phyloP scores from a whole-genome alignment of 2,888 invertebrate genomes.

The Amphipoea oculea region DNA sequence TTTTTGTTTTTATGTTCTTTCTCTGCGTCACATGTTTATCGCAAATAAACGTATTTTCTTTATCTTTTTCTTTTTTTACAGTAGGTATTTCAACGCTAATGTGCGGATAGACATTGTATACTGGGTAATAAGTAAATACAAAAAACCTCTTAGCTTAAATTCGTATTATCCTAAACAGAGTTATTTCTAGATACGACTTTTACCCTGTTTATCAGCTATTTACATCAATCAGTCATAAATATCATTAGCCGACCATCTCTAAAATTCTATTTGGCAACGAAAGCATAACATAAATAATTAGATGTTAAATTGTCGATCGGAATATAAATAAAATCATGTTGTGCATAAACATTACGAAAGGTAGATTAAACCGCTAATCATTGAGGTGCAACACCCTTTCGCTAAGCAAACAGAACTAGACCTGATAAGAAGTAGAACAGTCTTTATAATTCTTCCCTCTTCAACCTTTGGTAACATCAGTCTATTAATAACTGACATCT shows the following conservation, averaged over 20 bases:
- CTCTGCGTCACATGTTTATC: background rate
- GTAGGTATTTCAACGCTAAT: background rate
- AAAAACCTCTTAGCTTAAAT: background rate
- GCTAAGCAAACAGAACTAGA: slow-evolving; percentile 18
- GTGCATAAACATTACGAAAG: background rate
- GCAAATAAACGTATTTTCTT: background rate
- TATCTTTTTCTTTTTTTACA: background rate
- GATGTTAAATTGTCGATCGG: background rate
- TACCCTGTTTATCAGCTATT: background rate
- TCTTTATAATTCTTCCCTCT: slow-evolving; percentile 11
- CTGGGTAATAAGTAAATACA: background rate
- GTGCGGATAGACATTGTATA: background rate
- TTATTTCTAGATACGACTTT: background rate
- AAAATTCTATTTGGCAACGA: background rate
- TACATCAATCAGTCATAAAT: background rate
- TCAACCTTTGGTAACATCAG: background rate
- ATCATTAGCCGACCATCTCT: background rate
- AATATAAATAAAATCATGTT: background rate
- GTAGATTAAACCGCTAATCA: slow-evolving; percentile 15
- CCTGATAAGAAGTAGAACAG: slow-evolving; percentile 11
- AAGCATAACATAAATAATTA: background rate
- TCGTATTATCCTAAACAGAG: background rate
- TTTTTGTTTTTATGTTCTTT: background rate
- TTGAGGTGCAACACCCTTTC: slow-evolving; percentile 17
- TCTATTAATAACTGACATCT: slow-evolving; percentile 6